Conservation (phyloP, 2,888 invertebrate genomes). For the Stenolophus ochropezus region DNA sequence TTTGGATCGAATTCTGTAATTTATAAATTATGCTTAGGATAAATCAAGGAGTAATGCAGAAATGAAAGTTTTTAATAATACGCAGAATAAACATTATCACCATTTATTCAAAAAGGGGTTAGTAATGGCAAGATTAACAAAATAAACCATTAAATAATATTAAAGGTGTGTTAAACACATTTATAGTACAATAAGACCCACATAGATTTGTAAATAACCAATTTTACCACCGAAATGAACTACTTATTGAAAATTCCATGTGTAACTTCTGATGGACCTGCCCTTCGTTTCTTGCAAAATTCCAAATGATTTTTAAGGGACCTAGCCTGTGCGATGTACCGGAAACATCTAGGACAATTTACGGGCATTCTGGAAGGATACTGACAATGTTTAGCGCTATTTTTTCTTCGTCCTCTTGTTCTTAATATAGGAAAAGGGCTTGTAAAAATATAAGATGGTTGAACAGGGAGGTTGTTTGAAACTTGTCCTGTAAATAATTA, state of each 20-base stretch:
- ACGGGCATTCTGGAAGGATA: conserved; percentile 51
- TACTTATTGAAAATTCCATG: conserved; percentile 4
- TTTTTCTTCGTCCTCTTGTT: conserved; percentile 28
- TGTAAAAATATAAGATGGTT: conserved; percentile 25
- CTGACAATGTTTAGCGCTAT: conserved; percentile 19
- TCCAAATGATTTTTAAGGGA: conserved; percentile 55
- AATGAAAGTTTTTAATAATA: conserved; percentile 39
- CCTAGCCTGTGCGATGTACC: conserved; percentile 40
- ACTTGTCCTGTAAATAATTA: conserved; percentile 24
- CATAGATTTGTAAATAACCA: conserved; percentile 7
- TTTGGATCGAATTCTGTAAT: conserved; percentile 24
- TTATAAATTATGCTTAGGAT: background rate
- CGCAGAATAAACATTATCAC: background rate
- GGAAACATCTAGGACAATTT: conserved; percentile 43
- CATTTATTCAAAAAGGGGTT: conserved; percentile 32
- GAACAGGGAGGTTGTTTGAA: background rate
- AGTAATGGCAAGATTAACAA: conserved; percentile 12
- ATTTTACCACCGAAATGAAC: background rate
- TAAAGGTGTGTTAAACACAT: conserved; percentile 1
- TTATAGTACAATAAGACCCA: conserved; percentile 24
- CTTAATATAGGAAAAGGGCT: background rate
- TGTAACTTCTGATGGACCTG: background rate
- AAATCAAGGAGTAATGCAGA: conserved; percentile 10
- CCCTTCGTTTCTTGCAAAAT: conserved; percentile 19
- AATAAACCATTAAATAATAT: background rate